Evolutionary conservation across 2,797 vertebrate species (phyloP), one percentile per base, ranked within the genome.

Genomic region (Anguilla megastoma): DNA sequence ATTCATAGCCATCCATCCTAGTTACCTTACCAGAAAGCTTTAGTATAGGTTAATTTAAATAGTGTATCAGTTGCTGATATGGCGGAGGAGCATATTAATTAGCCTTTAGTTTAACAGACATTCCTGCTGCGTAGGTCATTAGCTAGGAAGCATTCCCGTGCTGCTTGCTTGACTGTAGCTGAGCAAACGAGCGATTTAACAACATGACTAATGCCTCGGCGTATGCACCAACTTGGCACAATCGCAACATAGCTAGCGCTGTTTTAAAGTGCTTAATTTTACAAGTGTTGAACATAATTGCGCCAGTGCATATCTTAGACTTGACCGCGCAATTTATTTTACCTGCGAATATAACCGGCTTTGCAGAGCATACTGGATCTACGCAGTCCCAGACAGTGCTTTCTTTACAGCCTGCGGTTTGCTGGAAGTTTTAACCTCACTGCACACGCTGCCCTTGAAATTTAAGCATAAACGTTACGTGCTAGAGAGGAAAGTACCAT

Each of bases 341-440:
- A 97, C 96, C 96, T 97, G 92, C 93, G 94, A 74, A 96, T 91
- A 89, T 93, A 92, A 88, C 90, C 93, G 89, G 92, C 91, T 94
- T 94, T 95, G 91, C 93, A 92, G 54, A 96, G 92, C 96, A 97
- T 96, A 89, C 56, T 96, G 80, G 9, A 0, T 10, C 2, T 54
- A 52, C 21, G 83, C 7, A 60, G 24, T 36, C 27, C 52, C 54
- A n/a, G 16, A 1, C 0, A 10, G 1, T 48, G 4, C 4, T 10
- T 5, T n/a, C 69, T 54, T 83, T 14, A 27, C 56, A 18, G 88
- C 27, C 52, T 56, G 14, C 86, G 50, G n/a, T 60, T 30, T 18
- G 84, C 12, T 41, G 60, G 30, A 60, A 36, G 50, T 58, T 60
- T 60, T 82, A 60, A 80, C 76, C 87, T 85, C 50, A 14, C 58